These are phyloP conservation scores for Labroides dimidiatus DNA, from an alignment of 2,797 vertebrate species.

Conservation along the genomic window DNA sequence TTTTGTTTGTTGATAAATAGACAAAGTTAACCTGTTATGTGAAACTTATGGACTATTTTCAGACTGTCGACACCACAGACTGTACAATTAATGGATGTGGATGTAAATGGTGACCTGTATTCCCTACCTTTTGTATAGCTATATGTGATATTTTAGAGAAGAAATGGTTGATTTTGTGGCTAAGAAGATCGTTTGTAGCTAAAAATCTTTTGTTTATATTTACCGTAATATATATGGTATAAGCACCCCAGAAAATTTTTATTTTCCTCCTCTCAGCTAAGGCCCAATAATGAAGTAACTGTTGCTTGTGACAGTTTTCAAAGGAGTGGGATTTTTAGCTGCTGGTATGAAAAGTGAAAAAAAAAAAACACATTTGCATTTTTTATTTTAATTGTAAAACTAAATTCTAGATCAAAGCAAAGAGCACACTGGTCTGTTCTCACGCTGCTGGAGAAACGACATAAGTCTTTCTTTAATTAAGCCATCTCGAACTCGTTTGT, in stretches of 20 bases:
- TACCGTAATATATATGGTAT: too few species aligned
- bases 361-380: slow-evolving; percentile 27
- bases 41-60: too few species aligned
- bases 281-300: not conserved
- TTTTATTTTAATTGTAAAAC: slow-evolving; percentile 45
- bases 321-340: not conserved
- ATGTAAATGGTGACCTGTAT: too few species aligned
- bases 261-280: not conserved
- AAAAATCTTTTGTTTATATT: not conserved
- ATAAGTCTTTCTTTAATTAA: slow-evolving; percentile 89
- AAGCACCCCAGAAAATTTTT: too few species aligned
- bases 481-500: slow-evolving; percentile 88
- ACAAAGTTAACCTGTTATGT: too few species aligned
- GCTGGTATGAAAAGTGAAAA: slow-evolving; percentile 1
- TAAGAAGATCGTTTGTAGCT: not conserved
- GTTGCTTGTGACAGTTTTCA: slow-evolving; percentile 1
- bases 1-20: too few species aligned
- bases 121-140: too few species aligned
- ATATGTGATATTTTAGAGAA: not conserved
- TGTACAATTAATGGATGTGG: too few species aligned
- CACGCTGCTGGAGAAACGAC: slow-evolving; percentile 29
- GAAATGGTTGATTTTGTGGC: not conserved
- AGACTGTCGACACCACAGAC: too few species aligned
- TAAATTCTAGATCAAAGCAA: slow-evolving; percentile 60
- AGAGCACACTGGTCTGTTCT: slow-evolving; percentile 19